A percentile compares a stretch with the other conserved stretches of the same genome.
Evolutionary conservation across 2,888 invertebrate genomes (phyloP).

Genomic region (Drosophila villosipedis): DNA sequence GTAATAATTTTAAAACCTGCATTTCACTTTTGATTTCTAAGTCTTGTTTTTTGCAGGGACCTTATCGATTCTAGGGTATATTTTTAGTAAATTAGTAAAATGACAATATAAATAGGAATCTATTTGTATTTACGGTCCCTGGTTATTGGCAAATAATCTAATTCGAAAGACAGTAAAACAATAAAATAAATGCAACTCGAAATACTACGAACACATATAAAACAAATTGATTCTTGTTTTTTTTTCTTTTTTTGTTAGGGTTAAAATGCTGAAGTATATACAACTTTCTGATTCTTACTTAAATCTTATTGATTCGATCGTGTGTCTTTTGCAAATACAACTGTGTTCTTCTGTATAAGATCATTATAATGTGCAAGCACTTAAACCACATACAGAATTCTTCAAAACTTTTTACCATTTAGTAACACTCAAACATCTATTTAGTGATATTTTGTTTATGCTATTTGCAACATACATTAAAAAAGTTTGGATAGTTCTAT

Average conservation of each 20-base stretch:
- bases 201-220: neutral
- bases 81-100: neutral
- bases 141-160: constrained; percentile 22
- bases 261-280: constrained; percentile 3
- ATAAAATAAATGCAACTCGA: constrained; percentile 47
- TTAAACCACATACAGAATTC: constrained; percentile 45
- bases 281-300: constrained; percentile 13
- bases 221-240: neutral
- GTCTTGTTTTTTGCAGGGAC: constrained; percentile 24
- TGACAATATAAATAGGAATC: neutral
- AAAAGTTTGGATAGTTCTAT: constrained; percentile 11
- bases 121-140: neutral
- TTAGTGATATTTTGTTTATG: constrained; percentile 1
- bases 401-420: constrained; percentile 23
- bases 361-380: constrained; percentile 24
- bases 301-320: constrained; percentile 1
- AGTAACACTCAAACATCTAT: constrained; percentile 39
- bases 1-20: constrained; percentile 26
- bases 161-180: constrained; percentile 20
- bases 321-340: constrained; percentile 25
- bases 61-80: neutral
- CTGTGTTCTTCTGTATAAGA: constrained; percentile 3
- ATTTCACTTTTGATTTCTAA: constrained; percentile 31
- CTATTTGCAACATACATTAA: constrained; percentile 39
- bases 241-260: constrained; percentile 6